Evolutionary conservation across 2,797 vertebrate species (phyloP).

Genomic region (Lateolabrax maculatus): DNA sequence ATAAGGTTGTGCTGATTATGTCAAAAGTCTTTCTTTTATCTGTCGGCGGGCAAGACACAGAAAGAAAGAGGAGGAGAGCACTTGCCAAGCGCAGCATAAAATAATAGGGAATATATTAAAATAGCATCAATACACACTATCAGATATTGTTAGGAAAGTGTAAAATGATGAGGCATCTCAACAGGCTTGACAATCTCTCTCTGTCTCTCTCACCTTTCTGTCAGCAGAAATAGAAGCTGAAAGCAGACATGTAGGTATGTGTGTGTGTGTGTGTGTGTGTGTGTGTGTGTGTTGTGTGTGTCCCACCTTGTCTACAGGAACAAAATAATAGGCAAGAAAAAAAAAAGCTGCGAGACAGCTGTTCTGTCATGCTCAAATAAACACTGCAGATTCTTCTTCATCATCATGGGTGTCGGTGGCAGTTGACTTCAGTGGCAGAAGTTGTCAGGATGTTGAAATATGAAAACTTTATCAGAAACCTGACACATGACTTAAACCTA

Average conservation of each 20-base stretch:
- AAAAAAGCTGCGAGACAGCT: slow-evolving; percentile 43
- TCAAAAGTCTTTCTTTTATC: slow-evolving; percentile 72
- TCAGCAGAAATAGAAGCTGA: slow-evolving; percentile 69
- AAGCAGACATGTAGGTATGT: slow-evolving; percentile 40
- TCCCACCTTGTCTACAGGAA: slow-evolving; percentile 26
- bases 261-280: slow-evolving; percentile 21
- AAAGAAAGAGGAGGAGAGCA: slow-evolving; percentile 25
- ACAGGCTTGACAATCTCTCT: slow-evolving; percentile 45
- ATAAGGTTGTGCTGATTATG: slow-evolving; percentile 77
- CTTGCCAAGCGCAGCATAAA: slow-evolving; percentile 57
- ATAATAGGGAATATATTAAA: slow-evolving; percentile 67
- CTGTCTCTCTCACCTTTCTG: slow-evolving; percentile 51
- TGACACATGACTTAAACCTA: background rate
- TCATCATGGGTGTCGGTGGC: slow-evolving; percentile 8
- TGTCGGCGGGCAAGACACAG: slow-evolving; percentile 40
- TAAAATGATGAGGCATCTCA: slow-evolving; percentile 61
- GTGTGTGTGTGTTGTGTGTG: slow-evolving; percentile 21
- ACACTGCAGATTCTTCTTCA: slow-evolving; percentile 42
- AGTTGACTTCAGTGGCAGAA: slow-evolving; percentile 35
- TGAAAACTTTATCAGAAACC: slow-evolving; percentile 23
- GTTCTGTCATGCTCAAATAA: slow-evolving; percentile 57
- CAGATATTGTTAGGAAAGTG: slow-evolving; percentile 53
- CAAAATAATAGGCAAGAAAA: slow-evolving; percentile 43
- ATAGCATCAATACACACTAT: slow-evolving; percentile 61
- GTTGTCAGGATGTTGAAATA: slow-evolving; percentile 21